Base-by-base conservation (phyloP, 2,797 vertebrate species). In the Dallia pectoralis region DNA sequence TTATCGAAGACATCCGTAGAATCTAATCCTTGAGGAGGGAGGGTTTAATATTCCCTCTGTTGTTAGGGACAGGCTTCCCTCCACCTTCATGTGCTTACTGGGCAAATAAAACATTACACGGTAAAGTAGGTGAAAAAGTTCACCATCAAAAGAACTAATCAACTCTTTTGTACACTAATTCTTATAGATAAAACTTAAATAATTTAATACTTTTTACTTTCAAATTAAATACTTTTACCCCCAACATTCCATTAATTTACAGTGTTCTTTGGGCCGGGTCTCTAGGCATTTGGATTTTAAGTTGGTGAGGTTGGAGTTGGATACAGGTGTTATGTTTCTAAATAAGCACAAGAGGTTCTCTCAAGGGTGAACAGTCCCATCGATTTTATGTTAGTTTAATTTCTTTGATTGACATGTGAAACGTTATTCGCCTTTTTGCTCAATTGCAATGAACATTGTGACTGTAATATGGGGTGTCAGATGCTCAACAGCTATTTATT, bases 201-300 rank as follows among this genome's bases (percentile, higher is more conserved):
- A 85, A 75, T 73, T 74, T 82, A 75, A 77, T 79, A 74, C 70
- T 71, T 75, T 44, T 44, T 44, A 14, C 40, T 14, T 44, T 44
- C 40, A 11, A 2, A 44, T 12, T 67, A 72, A 74, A 73, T 70
- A 81, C 82, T 70, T 83, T 86, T 4, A 84, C 76, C 85, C 81
- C 86, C 86, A 84, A 82, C 83, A 85, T 72, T 80, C 22, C 73
- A 84, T 78, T 25, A 83, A 82, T 78, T 75, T 89, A 88, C 89
- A 89, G 90, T 91, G 88, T 90, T 88, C 87, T 89, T 89, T 83
- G 70, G 11, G 81, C 72, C 72, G 73, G 81, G 33, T 75, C 74
- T 84, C 74, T 77, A 79, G 87, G 87, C 83, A 82, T 67, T 62
- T 56, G n/a, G 53, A 56, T 56, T 25, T 56, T 22, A 27, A 4